Percentiles rank a stretch among this genome's conserved stretches.
phyloP scores from a whole-genome alignment of 2,797 vertebrate genomes.

The Lepus oiostolus region DNA sequence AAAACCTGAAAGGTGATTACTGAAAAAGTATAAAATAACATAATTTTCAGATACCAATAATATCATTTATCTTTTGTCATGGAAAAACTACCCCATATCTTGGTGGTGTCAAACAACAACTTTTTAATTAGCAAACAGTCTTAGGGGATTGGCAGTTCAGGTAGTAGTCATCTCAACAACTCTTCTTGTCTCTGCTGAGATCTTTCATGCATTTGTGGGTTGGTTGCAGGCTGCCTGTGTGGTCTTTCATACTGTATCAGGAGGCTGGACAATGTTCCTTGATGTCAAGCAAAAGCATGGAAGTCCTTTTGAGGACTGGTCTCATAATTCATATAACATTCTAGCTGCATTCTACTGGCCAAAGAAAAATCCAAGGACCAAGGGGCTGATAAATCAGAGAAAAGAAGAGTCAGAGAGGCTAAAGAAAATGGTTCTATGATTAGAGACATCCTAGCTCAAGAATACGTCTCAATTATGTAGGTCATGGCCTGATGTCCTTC shows the following conservation, averaged over 20 bases:
- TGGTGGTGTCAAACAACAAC: constrained; percentile 9
- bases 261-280: background rate
- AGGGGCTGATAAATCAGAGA: background rate
- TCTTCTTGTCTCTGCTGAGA: background rate
- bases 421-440: background rate
- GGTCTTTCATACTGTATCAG: background rate
- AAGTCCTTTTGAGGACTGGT: constrained; percentile 1
- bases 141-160: background rate
- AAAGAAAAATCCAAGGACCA: background rate
- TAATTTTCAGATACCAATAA: constrained; percentile 26
- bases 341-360: background rate
- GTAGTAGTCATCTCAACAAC: background rate
- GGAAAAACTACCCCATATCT: constrained; percentile 11
- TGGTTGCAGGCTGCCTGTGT: background rate
- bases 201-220: background rate
- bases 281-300: background rate
- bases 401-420: background rate
- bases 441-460: background rate
- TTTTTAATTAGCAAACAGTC: constrained; percentile 13
- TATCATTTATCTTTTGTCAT: background rate
- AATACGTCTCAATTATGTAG: constrained; percentile 13
- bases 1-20: constrained; percentile 36
- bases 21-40: constrained; percentile 6
- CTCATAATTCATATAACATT: background rate
- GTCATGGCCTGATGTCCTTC: background rate